Percentiles rank a stretch among this genome's conserved stretches.
Evolutionary conservation across 2,113 vertebrate genomes (phyloP).

Genomic region (Zapus hudsonius): DNA sequence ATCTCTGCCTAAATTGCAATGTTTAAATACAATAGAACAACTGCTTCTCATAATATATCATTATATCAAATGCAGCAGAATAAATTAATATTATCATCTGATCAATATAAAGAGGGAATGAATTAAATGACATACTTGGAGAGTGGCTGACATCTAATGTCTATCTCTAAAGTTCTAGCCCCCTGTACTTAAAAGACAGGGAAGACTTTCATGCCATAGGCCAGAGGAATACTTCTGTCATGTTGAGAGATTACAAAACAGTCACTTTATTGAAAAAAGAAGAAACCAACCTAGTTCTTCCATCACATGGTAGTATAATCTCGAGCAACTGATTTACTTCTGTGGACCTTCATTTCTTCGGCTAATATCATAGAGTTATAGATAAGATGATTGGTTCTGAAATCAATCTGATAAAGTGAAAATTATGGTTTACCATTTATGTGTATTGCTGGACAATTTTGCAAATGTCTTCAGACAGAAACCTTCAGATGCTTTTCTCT

Average conservation of each 20-base stretch:
- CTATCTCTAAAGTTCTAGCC: background rate
- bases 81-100: constrained; percentile 7
- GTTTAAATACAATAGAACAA: background rate
- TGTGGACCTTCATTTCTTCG: background rate
- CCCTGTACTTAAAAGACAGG: background rate
- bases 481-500: too few relatives aligned
- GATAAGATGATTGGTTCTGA: background rate
- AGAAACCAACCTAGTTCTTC: background rate
- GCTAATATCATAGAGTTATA: background rate
- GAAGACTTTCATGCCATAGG: background rate
- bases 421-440: background rate
- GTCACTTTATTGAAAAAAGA: background rate
- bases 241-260: constrained; percentile 19
- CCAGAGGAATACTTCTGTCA: background rate
- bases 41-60: background rate
- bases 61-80: background rate
- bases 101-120: background rate
- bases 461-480: background rate
- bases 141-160: background rate
- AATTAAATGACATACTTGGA: background rate
- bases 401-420: background rate
- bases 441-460: background rate
- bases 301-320: background rate
- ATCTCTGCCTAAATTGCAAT: background rate
- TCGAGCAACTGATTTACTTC: background rate